A percentile compares a stretch with the other conserved stretches of the same genome.
Evolutionary conservation across 2,113 vertebrate species (phyloP).

Genomic region (Silurus meridionalis): DNA sequence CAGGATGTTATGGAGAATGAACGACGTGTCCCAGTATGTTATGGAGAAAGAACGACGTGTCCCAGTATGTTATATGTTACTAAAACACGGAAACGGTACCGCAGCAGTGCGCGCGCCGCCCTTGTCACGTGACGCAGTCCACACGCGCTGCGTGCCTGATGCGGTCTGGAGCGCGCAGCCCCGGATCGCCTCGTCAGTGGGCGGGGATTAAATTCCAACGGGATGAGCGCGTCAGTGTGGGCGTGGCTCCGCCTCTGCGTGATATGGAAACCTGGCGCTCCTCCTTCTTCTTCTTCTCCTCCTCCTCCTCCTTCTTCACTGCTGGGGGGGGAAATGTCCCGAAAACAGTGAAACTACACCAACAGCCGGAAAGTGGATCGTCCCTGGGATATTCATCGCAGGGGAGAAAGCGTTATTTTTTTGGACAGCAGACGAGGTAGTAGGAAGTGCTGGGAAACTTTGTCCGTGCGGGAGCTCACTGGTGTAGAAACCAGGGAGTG

Average conservation of each 20-base stretch:
- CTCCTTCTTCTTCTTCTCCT: too few species aligned
- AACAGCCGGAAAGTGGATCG: not conserved
- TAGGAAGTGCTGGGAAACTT: not conserved
- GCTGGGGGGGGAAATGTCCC: constrained; percentile 6
- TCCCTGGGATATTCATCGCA: not conserved
- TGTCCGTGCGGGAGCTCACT: not conserved
- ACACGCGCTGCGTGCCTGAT: not conserved
- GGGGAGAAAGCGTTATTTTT: too few species aligned
- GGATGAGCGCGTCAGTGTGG: constrained; percentile 27
- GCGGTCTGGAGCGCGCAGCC: constrained; percentile 24
- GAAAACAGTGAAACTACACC: not conserved
- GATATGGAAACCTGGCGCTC: not conserved
- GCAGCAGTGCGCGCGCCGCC: too few species aligned
- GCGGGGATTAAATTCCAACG: constrained; percentile 32
- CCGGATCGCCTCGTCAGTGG: not conserved
- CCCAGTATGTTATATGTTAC: too few species aligned
- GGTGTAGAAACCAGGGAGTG: not conserved
- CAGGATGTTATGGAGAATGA: too few species aligned
- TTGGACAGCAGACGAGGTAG: not conserved
- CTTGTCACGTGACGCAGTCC: too few species aligned
- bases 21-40: too few species aligned
- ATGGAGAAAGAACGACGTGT: too few species aligned
- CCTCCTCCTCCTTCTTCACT: too few species aligned
- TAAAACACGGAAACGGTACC: too few species aligned
- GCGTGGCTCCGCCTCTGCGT: constrained; percentile 9